These are phyloP conservation scores for Ceratitis capitata DNA, from an alignment of 1,140 invertebrate genomes.

Conservation along the genomic window DNA sequence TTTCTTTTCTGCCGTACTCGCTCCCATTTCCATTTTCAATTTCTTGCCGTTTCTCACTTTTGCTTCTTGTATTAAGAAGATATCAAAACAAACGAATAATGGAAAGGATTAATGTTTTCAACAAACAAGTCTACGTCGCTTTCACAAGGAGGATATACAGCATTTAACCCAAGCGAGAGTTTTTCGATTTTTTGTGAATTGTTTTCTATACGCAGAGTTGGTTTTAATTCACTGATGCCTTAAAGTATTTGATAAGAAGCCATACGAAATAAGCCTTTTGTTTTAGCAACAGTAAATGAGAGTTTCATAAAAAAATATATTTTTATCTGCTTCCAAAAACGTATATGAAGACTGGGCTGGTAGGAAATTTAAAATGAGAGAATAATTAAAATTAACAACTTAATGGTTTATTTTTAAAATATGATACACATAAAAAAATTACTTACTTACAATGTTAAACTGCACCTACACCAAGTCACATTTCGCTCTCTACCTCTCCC, in stretches of 20 bases:
- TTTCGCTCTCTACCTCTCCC: no score
- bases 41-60: not conserved
- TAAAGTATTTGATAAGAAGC: not conserved
- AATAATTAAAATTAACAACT: no score
- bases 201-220: not conserved
- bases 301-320: no score
- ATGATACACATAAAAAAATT: no score
- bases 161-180: not conserved
- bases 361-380: no score
- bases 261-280: not conserved
- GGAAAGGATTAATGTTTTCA: conserved; percentile 6
- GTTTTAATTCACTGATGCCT: not conserved
- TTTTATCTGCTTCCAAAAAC: no score
- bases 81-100: not conserved
- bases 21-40: not conserved
- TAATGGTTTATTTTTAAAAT: no score
- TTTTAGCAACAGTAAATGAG: no score
- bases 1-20: not conserved
- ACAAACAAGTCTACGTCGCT: not conserved
- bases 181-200: not conserved
- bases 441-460: no score
- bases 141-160: not conserved
- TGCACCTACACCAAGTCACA: no score
- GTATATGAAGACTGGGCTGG: no score
- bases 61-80: not conserved